phyloP scores from a whole-genome alignment of 2,113 vertebrate species.

The Emydura subglobosa region DNA sequence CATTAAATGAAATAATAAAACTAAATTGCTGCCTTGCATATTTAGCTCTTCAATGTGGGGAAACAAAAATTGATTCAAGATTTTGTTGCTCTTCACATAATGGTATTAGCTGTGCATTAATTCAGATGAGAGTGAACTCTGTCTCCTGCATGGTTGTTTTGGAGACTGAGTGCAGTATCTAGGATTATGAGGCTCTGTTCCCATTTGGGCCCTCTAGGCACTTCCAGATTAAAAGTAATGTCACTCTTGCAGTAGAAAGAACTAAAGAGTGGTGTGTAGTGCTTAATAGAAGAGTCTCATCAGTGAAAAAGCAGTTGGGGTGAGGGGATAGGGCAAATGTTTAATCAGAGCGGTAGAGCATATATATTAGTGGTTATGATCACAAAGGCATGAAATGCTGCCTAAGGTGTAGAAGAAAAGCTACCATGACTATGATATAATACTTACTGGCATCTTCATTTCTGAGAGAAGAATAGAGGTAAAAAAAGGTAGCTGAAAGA shows the following conservation, averaged over 20 bases:
- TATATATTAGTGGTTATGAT: not conserved
- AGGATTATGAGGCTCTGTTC: not conserved
- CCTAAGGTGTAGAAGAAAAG: not conserved
- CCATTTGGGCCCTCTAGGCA: not conserved
- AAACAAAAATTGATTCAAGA: not conserved
- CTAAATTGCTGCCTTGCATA: constrained; percentile 2
- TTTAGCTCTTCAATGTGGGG: not conserved
- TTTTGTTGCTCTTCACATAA: not conserved
- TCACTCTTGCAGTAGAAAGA: not conserved
- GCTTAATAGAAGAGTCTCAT: not conserved
- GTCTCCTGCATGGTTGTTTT: not conserved
- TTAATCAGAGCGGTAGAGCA: not conserved
- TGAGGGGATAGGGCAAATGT: not conserved
- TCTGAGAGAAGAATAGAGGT: not conserved
- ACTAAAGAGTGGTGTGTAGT: not conserved
- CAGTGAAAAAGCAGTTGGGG: not conserved
- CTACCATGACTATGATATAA: not conserved
- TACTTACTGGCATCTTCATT: not conserved
- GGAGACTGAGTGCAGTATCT: not conserved
- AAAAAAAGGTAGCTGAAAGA: not conserved
- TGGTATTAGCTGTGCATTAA: not conserved
- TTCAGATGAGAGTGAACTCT: not conserved
- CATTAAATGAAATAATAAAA: constrained; percentile 2
- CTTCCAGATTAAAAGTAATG: not conserved
- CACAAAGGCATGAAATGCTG: not conserved